phyloP scores from a whole-genome alignment of 2,113 vertebrate genomes.

The Sphyrna mokarran region DNA sequence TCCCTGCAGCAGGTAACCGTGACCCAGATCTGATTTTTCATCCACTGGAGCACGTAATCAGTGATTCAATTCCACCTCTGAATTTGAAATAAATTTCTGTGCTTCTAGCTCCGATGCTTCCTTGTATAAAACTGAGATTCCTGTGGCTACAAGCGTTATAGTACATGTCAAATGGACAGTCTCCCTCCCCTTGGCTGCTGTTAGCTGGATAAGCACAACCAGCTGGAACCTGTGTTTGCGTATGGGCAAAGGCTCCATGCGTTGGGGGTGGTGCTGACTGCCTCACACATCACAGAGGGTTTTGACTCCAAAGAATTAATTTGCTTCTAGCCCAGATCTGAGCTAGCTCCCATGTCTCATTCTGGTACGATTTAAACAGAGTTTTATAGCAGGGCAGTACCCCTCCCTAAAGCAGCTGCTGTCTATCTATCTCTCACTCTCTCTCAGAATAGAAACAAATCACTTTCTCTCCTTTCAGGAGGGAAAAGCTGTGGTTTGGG shows the following conservation, averaged over 20 bases:
- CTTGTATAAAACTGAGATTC: not conserved
- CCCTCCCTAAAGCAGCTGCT: not conserved
- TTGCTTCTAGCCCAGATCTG: not conserved
- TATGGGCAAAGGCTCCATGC: not conserved
- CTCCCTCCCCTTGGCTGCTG: not conserved
- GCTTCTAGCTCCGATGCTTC: not conserved
- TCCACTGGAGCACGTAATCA: not conserved
- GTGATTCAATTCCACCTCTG: not conserved
- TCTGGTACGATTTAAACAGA: not conserved
- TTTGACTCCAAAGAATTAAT: conserved; percentile 5
- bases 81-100: not conserved
- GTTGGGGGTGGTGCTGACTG: not conserved
- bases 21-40: not conserved
- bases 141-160: not conserved
- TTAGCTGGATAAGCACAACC: not conserved
- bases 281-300: not conserved
- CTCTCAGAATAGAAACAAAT: not conserved
- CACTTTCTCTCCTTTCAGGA: not conserved
- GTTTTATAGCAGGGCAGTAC: no score
- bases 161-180: not conserved
- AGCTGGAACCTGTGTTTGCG: not conserved
- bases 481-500: not conserved
- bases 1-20: not conserved
- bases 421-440: not conserved
- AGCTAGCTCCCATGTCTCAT: not conserved